Evolutionary conservation across 2,888 invertebrate species (phyloP).

Genomic region (Noctua pronuba): DNA sequence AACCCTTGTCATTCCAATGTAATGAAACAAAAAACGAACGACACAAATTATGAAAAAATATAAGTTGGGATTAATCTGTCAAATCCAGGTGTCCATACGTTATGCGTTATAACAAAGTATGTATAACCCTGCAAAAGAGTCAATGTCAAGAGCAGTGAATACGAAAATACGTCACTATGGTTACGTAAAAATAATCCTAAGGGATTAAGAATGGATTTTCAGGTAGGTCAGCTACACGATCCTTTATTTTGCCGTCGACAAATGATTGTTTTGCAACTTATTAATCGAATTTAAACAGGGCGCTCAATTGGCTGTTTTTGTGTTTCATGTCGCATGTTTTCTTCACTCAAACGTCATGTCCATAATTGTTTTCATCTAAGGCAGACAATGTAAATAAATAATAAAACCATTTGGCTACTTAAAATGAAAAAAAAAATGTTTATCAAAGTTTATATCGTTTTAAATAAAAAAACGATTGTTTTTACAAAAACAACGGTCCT

Average conservation of each 20-base stretch:
- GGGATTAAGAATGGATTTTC: slow-evolving; percentile 30
- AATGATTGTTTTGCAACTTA: background rate
- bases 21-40: slow-evolving; percentile 7
- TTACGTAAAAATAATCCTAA: slow-evolving; percentile 39
- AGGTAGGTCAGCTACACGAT: background rate
- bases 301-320: background rate
- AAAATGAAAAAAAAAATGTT: background rate
- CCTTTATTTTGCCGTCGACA: background rate
- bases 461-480: background rate
- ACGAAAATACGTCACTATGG: slow-evolving; percentile 15
- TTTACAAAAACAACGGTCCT: background rate
- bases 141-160: slow-evolving; percentile 48
- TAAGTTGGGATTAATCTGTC: slow-evolving; percentile 1
- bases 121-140: slow-evolving; percentile 19
- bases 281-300: background rate
- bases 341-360: background rate
- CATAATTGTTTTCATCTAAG: background rate
- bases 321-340: background rate
- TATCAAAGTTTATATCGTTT: background rate
- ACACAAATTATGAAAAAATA: background rate
- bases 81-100: slow-evolving; percentile 10
- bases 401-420: background rate
- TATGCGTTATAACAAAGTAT: slow-evolving; percentile 2
- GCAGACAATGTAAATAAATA: background rate
- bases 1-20: background rate